phyloP scores from a whole-genome alignment of 2,797 vertebrate species.

The Podarcis lilfordi region DNA sequence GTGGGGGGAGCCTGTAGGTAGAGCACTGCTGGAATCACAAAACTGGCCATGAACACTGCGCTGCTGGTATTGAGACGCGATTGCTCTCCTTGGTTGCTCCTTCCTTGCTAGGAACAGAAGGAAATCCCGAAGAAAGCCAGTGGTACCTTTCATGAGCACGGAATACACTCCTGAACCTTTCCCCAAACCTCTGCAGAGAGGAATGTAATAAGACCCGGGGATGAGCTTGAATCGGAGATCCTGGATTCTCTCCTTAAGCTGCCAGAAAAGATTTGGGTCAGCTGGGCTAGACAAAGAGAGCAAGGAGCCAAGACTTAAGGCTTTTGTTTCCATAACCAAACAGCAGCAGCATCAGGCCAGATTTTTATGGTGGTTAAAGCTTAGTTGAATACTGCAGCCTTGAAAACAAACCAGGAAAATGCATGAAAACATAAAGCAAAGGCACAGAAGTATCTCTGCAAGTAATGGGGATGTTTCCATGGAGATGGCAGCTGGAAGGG shows the following conservation, averaged over 20 bases:
- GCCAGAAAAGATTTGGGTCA: neutral
- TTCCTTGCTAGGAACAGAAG: neutral
- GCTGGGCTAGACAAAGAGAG: neutral
- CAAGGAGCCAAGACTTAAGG: neutral
- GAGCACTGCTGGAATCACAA: neutral
- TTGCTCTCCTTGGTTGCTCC: neutral
- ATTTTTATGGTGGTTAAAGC: neutral
- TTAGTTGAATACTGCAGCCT: neutral
- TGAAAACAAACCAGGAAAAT: conserved; percentile 1
- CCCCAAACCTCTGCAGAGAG: neutral
- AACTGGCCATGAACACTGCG: neutral
- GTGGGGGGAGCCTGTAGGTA: neutral
- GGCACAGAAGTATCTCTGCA: neutral
- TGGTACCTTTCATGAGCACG: neutral
- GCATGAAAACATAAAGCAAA: neutral
- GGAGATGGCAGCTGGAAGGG: neutral
- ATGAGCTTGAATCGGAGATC: neutral
- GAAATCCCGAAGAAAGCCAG: neutral
- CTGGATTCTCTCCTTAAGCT: neutral
- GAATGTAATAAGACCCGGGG: neutral
- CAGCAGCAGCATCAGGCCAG: neutral
- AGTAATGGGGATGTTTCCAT: neutral
- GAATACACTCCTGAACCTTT: neutral
- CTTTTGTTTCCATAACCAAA: neutral
- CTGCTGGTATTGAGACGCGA: neutral